Evolutionary conservation across 2,888 invertebrate species (phyloP).

Genomic region (Taenaris catops): DNA sequence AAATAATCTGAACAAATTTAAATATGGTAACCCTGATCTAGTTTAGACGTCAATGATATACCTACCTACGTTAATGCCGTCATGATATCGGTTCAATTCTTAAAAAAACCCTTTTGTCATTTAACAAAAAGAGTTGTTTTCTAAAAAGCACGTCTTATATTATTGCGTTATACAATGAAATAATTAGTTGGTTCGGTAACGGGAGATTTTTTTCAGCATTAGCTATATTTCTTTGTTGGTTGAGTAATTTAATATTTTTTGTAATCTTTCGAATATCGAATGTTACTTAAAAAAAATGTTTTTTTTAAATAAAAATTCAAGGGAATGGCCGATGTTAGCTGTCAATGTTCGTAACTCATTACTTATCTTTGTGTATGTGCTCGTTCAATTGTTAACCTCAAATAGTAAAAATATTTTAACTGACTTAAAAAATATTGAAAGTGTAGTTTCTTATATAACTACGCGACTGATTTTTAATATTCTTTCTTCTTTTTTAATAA

Average conservation of each 20-base stretch:
- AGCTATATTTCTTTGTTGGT: slow-evolving; percentile 57
- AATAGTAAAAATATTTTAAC: too few relatives aligned
- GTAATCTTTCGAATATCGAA: slow-evolving; percentile 49
- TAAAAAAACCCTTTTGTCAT: slow-evolving; percentile 58
- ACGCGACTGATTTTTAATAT: too few relatives aligned
- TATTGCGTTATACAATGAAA: slow-evolving; percentile 65
- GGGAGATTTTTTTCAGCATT: slow-evolving; percentile 54
- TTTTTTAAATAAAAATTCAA: slow-evolving; percentile 41
- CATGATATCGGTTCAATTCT: slow-evolving; percentile 55
- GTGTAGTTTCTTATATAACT: too few relatives aligned
- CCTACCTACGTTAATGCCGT: slow-evolving; percentile 38
- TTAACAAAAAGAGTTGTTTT: slow-evolving; percentile 68
- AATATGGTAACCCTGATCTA: slow-evolving; percentile 20
- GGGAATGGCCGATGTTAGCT: slow-evolving; percentile 35
- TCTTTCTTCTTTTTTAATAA: too few relatives aligned
- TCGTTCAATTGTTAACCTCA: too few relatives aligned
- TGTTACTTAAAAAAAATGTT: too few relatives aligned
- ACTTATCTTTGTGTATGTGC: too few relatives aligned
- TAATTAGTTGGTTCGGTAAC: slow-evolving; percentile 73
- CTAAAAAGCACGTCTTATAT: slow-evolving; percentile 60
- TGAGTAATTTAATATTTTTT: slow-evolving; percentile 76
- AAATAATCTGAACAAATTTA: neutral
- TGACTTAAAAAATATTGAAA: too few relatives aligned
- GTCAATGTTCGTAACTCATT: slow-evolving; percentile 24
- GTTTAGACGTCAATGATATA: slow-evolving; percentile 45